Percentiles rank a stretch among this genome's conserved stretches.
phyloP scores from a whole-genome alignment of 1,140 invertebrate genomes.

The Panulirus ornatus region DNA sequence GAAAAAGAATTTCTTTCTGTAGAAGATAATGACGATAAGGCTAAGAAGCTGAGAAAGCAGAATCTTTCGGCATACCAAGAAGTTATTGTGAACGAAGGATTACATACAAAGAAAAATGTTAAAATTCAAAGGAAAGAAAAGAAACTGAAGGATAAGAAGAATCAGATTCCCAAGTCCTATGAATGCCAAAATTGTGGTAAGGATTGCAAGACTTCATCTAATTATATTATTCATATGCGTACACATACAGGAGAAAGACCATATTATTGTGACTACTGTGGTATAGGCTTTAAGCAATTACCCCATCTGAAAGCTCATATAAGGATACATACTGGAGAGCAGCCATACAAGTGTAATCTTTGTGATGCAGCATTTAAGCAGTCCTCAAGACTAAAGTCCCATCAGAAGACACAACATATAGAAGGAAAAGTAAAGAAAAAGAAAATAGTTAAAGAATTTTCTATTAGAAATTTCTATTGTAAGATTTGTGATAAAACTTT shows the following conservation, averaged over 20 bases:
- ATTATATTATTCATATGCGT: constrained; percentile 53
- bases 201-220: constrained; percentile 58
- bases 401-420: constrained; percentile 44
- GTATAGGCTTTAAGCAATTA: constrained; percentile 49
- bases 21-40: not conserved
- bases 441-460: constrained; percentile 16
- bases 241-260: constrained; percentile 56
- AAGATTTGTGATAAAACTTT: constrained; percentile 59
- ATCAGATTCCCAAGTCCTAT: constrained; percentile 7
- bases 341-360: constrained; percentile 38
- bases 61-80: not conserved
- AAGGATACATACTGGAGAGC: constrained; percentile 55
- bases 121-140: constrained; percentile 9
- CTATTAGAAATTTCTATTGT: constrained; percentile 56
- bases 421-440: constrained; percentile 24
- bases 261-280: constrained; percentile 52
- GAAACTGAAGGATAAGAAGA: not conserved
- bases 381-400: constrained; percentile 49
- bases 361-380: constrained; percentile 53
- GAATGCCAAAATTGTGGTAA: constrained; percentile 52
- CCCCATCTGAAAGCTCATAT: constrained; percentile 48
- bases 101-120: not conserved
- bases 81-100: not conserved
- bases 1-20: not conserved
- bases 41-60: not conserved